Evolutionary conservation across 1,140 invertebrate species (phyloP).

Genomic region (Venustaconcha ellipsiformis): DNA sequence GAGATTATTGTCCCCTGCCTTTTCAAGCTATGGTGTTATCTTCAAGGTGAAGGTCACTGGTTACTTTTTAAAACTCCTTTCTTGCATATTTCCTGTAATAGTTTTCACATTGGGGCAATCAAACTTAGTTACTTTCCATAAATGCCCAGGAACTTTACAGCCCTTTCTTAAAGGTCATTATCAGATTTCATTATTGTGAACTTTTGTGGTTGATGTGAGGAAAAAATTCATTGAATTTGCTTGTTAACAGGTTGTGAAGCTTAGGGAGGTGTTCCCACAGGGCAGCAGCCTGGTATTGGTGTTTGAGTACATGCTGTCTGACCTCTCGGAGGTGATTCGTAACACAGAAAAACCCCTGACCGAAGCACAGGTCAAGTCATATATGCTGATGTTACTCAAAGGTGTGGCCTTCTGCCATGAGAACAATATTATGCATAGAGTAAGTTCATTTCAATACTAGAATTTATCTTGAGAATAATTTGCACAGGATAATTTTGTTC

Average conservation of each 20-base stretch:
- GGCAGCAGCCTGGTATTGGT: constrained; percentile 91
- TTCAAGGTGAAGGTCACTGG: no score
- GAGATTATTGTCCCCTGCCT: not conserved
- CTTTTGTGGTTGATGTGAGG: not conserved
- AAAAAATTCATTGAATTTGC: not conserved
- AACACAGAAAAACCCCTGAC: constrained; percentile 81
- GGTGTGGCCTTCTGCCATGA: constrained; percentile 91
- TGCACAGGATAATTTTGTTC: no score
- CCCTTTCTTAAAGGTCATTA: no score
- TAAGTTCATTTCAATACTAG: constrained; percentile 68
- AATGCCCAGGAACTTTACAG: no score
- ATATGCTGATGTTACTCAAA: constrained; percentile 91
- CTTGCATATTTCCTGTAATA: no score
- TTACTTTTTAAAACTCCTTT: no score
- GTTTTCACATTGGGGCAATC: not conserved
- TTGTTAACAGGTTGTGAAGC: constrained; percentile 82
- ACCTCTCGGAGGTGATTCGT: constrained; percentile 88
- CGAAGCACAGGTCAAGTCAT: constrained; percentile 84
- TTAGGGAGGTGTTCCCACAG: constrained; percentile 91
- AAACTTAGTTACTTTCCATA: no score
- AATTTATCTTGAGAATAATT: not conserved
- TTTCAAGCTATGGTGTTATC: not conserved
- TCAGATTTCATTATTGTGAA: no score
- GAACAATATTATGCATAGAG: constrained; percentile 94
- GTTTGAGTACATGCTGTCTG: constrained; percentile 93